Evolutionary conservation across 2,797 vertebrate genomes (phyloP).

Genomic region (Miichthys miiuy): DNA sequence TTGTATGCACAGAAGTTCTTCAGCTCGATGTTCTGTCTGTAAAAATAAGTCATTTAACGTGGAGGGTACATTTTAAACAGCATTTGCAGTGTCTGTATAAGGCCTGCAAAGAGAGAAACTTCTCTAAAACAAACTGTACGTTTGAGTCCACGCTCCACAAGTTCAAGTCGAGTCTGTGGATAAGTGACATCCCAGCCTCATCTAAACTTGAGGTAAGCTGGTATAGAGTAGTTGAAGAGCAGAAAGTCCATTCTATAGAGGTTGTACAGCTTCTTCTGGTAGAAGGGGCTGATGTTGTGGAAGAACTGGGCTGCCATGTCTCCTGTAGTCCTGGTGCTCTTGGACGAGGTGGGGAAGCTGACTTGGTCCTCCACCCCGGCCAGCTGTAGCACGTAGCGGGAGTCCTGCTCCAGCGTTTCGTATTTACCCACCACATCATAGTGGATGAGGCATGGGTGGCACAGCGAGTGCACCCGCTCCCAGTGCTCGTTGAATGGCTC

Average conservation of each 20-base stretch:
- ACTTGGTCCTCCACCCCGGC: conserved; percentile 83
- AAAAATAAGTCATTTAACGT: conserved; percentile 18
- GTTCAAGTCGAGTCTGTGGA: conserved; percentile 13
- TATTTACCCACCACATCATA: conserved; percentile 94
- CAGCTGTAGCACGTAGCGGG: conserved; percentile 90
- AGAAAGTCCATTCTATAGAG: conserved; percentile 95
- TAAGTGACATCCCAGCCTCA: conserved; percentile 71
- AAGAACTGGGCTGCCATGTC: conserved; percentile 90
- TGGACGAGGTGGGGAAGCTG: conserved; percentile 87
- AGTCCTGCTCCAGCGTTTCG: conserved; percentile 92
- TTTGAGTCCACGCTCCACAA: conserved; percentile 17
- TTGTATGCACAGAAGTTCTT: conserved; percentile 3
- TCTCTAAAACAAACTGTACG: background rate
- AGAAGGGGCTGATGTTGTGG: conserved; percentile 90
- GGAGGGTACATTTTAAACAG: background rate
- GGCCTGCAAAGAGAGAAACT: background rate
- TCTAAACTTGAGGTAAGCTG: conserved; percentile 89
- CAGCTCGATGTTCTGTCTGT: conserved; percentile 1
- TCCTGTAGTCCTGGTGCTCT: conserved; percentile 84
- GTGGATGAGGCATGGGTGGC: conserved; percentile 93
- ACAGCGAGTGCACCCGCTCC: conserved; percentile 92
- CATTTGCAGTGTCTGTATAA: conserved; percentile 22
- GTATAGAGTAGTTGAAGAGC: conserved; percentile 94
- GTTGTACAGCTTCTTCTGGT: conserved; percentile 93
- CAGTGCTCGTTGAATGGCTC: conserved; percentile 95